phyloP scores from a whole-genome alignment of 2,113 vertebrate species.

The Clinocottus analis region DNA sequence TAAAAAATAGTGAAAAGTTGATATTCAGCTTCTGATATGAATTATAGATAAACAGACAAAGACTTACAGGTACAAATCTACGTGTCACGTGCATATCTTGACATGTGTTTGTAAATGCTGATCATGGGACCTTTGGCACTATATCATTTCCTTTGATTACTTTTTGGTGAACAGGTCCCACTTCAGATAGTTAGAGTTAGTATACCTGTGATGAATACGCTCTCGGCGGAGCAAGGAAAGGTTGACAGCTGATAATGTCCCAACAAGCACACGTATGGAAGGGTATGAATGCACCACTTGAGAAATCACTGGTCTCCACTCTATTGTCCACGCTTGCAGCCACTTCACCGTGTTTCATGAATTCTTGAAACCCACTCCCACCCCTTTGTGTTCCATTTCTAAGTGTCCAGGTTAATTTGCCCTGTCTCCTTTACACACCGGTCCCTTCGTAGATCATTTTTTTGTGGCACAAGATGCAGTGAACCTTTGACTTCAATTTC shows the following conservation, averaged over 20 bases:
- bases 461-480: conserved; percentile 72
- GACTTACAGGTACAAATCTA: not conserved
- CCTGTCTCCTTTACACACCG: conserved; percentile 62
- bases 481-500: conserved; percentile 84
- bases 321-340: conserved; percentile 18
- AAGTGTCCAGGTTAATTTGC: conserved; percentile 73
- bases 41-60: too few relatives aligned
- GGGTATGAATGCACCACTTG: conserved; percentile 22
- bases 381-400: conserved; percentile 50
- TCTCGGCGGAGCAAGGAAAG: not conserved
- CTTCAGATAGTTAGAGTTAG: conserved; percentile 2
- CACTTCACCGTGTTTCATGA: conserved; percentile 58
- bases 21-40: not conserved
- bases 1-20: not conserved
- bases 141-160: not conserved
- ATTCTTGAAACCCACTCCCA: conserved; percentile 54
- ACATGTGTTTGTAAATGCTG: not conserved
- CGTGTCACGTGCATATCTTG: not conserved
- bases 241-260: conserved; percentile 13
- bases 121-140: not conserved
- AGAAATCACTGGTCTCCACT: conserved; percentile 40
- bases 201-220: not conserved
- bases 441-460: conserved; percentile 67
- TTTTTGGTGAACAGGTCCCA: not conserved
- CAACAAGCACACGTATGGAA: not conserved